A percentile compares a stretch with the other conserved stretches of the same genome.
These are phyloP conservation scores for Distichodus sexfasciatus DNA, from an alignment of 2,797 vertebrate species.

Conservation along the genomic window DNA sequence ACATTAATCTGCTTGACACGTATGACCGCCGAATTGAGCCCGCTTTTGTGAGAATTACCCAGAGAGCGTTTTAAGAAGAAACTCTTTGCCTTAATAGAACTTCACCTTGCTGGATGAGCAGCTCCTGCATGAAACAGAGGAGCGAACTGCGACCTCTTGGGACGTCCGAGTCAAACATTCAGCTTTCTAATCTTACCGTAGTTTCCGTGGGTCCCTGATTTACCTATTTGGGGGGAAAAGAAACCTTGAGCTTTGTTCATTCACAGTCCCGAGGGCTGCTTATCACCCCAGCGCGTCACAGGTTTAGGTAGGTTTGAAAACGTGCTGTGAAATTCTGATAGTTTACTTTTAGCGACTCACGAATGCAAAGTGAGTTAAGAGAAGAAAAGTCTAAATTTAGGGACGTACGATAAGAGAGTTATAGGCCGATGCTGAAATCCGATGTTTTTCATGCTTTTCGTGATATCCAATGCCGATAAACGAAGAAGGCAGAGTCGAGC, in stretches of 20 bases:
- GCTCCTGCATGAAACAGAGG: neutral
- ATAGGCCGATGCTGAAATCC: too few species aligned
- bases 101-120: neutral
- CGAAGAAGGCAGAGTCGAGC: too few species aligned
- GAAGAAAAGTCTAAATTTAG: too few species aligned
- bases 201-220: slow-evolving; percentile 38
- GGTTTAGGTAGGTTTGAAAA: too few species aligned
- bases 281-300: too few species aligned
- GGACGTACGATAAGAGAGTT: too few species aligned
- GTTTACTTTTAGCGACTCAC: too few species aligned
- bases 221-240: slow-evolving; percentile 32
- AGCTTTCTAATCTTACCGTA: too few species aligned
- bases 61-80: slow-evolving; percentile 52
- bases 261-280: slow-evolving; percentile 34
- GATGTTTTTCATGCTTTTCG: too few species aligned
- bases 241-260: slow-evolving; percentile 23
- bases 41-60: slow-evolving; percentile 49
- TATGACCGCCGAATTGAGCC: slow-evolving; percentile 34
- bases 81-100: neutral
- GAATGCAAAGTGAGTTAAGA: neutral
- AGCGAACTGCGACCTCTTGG: neutral
- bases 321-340: too few species aligned
- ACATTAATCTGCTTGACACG: slow-evolving; percentile 13
- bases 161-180: slow-evolving; percentile 31
- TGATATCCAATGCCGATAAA: too few species aligned